A percentile compares a stretch with the other conserved stretches of the same genome.
phyloP scores from a whole-genome alignment of 1,140 invertebrate genomes.

The Dufourea novaeangliae region DNA sequence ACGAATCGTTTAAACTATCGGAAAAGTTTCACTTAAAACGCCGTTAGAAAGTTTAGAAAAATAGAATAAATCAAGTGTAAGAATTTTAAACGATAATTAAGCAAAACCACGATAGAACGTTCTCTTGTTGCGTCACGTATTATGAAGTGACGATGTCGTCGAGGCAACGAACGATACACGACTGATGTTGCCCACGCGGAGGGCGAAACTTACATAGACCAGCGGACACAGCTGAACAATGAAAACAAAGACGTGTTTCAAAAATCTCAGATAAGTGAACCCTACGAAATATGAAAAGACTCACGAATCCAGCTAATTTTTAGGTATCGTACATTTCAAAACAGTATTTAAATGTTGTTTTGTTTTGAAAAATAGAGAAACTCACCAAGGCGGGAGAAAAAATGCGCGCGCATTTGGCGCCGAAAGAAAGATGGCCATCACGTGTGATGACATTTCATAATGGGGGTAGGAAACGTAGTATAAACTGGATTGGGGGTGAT shows the following conservation, averaged over 20 bases:
- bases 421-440: constrained; percentile 6
- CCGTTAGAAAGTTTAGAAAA: background rate
- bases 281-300: no score
- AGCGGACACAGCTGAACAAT: no score
- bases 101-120: background rate
- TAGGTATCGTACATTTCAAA: background rate
- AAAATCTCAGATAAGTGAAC: no score
- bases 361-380: background rate
- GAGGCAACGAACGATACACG: constrained; percentile 13
- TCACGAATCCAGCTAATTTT: background rate
- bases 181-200: background rate
- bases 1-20: background rate
- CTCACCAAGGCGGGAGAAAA: background rate
- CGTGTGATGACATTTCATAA: background rate
- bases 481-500: no score
- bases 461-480: no score
- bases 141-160: background rate
- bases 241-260: background rate
- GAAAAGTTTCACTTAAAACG: background rate
- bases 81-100: background rate
- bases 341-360: background rate
- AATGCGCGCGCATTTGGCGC: constrained; percentile 22
- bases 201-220: background rate
- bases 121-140: background rate
- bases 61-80: background rate